A percentile compares a stretch with the other conserved stretches of the same genome.
Conservation (phyloP, 2,797 vertebrate genomes). For the Meriones psammophilus region DNA sequence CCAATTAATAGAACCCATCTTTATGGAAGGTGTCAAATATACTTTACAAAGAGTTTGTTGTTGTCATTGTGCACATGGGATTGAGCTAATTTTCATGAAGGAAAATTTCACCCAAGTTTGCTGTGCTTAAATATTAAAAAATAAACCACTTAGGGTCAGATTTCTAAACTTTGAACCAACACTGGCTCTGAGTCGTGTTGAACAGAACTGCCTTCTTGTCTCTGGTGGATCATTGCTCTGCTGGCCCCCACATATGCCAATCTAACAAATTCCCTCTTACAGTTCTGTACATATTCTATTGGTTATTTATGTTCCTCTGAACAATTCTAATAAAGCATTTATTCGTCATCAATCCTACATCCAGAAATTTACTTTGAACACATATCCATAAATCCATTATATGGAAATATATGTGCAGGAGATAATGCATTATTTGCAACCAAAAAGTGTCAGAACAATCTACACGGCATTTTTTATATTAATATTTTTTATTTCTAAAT, state of each 20-base stretch:
- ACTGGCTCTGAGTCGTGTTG: background rate
- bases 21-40: background rate
- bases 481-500: no score
- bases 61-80: background rate
- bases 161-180: background rate
- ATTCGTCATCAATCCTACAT: background rate
- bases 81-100: background rate
- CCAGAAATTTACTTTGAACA: constrained; percentile 2
- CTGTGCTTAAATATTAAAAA: background rate
- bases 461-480: background rate
- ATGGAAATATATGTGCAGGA: background rate
- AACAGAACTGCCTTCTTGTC: background rate
- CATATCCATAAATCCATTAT: background rate
- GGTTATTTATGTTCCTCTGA: background rate
- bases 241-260: background rate
- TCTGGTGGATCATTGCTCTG: background rate
- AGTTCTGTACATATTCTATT: background rate
- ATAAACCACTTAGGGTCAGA: background rate
- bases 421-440: background rate
- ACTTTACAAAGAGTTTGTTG: background rate
- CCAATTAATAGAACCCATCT: background rate
- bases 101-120: background rate
- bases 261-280: background rate
- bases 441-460: background rate
- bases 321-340: background rate